Conservation (phyloP, 1,140 invertebrate species). For the Carposina sasakii region DNA sequence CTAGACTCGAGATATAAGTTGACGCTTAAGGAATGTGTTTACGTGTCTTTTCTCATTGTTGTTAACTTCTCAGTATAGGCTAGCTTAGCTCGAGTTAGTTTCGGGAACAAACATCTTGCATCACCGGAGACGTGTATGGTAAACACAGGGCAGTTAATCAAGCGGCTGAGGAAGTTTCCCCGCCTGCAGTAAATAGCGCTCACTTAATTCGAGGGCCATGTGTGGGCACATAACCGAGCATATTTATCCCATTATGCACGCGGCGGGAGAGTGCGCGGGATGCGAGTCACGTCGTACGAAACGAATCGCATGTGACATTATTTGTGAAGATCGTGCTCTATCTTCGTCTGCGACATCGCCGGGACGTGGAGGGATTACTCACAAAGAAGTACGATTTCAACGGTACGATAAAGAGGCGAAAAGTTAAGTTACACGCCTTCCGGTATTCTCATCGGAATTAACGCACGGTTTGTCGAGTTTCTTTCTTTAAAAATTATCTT, state of each 20-base stretch:
- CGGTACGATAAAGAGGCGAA: constrained; percentile 66
- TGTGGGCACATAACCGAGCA: constrained; percentile 65
- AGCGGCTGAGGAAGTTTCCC: constrained; percentile 50
- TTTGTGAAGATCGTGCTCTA: constrained; percentile 72
- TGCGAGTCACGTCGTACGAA: constrained; percentile 68
- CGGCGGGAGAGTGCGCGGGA: constrained; percentile 41
- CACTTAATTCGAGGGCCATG: constrained; percentile 69
- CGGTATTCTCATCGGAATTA: constrained; percentile 59
- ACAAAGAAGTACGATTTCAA: constrained; percentile 71
- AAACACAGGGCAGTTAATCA: constrained; percentile 60
- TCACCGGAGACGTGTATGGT: constrained; percentile 15
- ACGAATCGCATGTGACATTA: constrained; percentile 73
- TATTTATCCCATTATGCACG: constrained; percentile 71
- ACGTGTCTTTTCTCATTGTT: constrained; percentile 12
- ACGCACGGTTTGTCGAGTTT: constrained; percentile 45
- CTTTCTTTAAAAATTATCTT: constrained; percentile 17
- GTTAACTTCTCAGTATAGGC: constrained; percentile 12
- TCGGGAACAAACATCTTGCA: constrained; percentile 24
- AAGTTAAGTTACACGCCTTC: constrained; percentile 56
- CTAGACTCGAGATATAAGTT: no score
- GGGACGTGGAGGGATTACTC: constrained; percentile 70
- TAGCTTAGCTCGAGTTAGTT: background rate
- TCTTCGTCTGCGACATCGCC: constrained; percentile 67
- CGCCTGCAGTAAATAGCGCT: constrained; percentile 57
- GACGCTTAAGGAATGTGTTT: no score